Evolutionary conservation across 2,113 vertebrate genomes (phyloP), one percentile per base, ranked within the genome.

Genomic region (Catharus fuscescens): DNA sequence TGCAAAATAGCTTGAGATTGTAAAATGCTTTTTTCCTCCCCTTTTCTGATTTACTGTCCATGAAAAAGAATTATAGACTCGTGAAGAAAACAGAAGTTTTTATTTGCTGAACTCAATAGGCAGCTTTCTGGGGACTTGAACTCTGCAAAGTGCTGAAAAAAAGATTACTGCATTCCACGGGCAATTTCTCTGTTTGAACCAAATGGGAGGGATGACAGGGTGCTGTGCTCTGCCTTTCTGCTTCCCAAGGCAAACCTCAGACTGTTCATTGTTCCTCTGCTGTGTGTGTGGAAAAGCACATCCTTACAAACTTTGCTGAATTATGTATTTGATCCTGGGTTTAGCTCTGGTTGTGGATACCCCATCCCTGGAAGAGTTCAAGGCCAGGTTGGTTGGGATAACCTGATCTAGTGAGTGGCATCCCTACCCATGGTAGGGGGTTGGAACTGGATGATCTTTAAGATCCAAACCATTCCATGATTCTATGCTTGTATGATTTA

Each of bases 21-120:
- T 94, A 90, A 96, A 96, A 95, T 59, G 78, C 70, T 77, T 96
- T 45, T 66, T 48, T 42, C 52, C 4, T 10, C 57, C 54, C 26
- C 20, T 80, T 88, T 82, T 70, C 81, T 96, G 90, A 96, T 97
- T 98, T 98, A 97, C 97, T 93, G 95, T 97, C 92, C 97, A 96
- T 97, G 96, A 94, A 97, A 94, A 93, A 97, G 92, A 97, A 76
- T 97, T 97, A 93, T 80, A 88, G 59, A 93, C 96, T 92, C 24
- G 60, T n/a, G 72, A 67, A 87, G 80, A 91, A 93, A 95, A 91
- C 91, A 92, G 80, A 95, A 80, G 83, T 95, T 97, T 96, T 97
- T 95, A 96, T 96, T 95, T 95, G 90, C 91, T 96, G 95, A 93
- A 95, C 93, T 97, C 93, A 95, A 89, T 96, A 91, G 84, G 73